These are phyloP conservation scores for Mimachlamys varia DNA, from an alignment of 2,888 invertebrate species.

Conservation along the genomic window DNA sequence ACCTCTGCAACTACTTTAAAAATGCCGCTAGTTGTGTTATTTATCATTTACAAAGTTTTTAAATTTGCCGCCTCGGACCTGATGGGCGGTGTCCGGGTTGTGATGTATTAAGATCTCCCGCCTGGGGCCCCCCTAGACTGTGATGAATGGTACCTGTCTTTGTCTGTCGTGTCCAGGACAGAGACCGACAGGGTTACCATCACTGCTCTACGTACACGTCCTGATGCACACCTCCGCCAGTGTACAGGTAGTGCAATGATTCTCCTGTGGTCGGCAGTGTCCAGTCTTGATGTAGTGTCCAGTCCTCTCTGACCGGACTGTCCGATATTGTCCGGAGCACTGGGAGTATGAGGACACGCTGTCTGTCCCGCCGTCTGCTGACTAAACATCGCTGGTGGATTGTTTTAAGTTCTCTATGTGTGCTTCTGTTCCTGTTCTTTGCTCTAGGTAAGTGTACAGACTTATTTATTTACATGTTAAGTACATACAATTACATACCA, in stretches of 20 bases:
- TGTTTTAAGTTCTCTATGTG: background rate
- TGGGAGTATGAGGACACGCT: constrained; percentile 19
- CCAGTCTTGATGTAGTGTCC: background rate
- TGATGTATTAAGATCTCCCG: background rate
- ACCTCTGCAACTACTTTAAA: no score
- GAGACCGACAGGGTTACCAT: background rate
- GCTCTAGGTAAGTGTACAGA: background rate
- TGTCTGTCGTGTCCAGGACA: constrained; percentile 11
- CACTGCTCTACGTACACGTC: background rate
- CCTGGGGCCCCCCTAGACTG: background rate
- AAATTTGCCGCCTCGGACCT: background rate
- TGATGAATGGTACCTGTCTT: constrained; percentile 34
- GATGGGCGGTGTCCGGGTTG: background rate
- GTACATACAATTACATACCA: background rate
- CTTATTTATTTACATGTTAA: background rate
- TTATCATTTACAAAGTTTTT: no score
- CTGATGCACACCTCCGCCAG: background rate
- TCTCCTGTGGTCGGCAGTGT: background rate
- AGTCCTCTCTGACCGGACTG: background rate
- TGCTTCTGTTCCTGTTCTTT: background rate
- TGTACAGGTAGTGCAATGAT: background rate
- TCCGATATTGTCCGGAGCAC: constrained; percentile 1
- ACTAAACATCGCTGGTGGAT: constrained; percentile 31
- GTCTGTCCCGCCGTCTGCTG: constrained; percentile 3
- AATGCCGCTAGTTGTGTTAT: no score